These are phyloP conservation scores for Eurystomus glaucurus DNA, from an alignment of 2,797 vertebrate genomes.

Conservation along the genomic window DNA sequence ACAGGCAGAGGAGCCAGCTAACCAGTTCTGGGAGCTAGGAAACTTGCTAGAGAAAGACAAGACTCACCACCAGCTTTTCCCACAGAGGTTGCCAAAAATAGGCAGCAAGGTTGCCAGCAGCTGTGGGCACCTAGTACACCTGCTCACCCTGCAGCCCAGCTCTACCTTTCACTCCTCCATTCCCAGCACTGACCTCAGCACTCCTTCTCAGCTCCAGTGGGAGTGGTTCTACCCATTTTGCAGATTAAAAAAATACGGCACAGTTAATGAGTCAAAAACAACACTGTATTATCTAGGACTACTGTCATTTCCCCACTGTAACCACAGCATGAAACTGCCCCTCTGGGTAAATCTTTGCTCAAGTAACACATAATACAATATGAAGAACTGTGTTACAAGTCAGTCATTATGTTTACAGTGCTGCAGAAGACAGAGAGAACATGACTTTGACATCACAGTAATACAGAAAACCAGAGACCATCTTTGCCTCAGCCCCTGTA, in stretches of 20 bases:
- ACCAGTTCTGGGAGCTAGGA: not conserved
- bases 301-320: not conserved
- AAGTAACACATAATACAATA: not conserved
- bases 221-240: not conserved
- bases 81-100: not conserved
- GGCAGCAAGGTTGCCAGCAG: not conserved
- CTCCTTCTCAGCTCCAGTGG: not conserved
- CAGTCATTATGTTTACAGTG: not conserved
- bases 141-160: not conserved
- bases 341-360: not conserved
- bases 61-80: not conserved
- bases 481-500: not conserved
- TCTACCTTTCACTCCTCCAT: not conserved
- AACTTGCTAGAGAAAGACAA: not conserved
- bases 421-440: not conserved
- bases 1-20: not conserved
- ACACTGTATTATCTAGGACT: not conserved
- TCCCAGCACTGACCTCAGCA: not conserved
- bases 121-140: fast-evolving
- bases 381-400: not conserved
- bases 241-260: not conserved
- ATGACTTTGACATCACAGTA: not conserved
- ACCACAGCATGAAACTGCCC: not conserved
- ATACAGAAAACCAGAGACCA: not conserved
- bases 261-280: not conserved